Evolutionary conservation across 2,888 invertebrate genomes (phyloP).

Genomic region (Alviniconcha strummeri): DNA sequence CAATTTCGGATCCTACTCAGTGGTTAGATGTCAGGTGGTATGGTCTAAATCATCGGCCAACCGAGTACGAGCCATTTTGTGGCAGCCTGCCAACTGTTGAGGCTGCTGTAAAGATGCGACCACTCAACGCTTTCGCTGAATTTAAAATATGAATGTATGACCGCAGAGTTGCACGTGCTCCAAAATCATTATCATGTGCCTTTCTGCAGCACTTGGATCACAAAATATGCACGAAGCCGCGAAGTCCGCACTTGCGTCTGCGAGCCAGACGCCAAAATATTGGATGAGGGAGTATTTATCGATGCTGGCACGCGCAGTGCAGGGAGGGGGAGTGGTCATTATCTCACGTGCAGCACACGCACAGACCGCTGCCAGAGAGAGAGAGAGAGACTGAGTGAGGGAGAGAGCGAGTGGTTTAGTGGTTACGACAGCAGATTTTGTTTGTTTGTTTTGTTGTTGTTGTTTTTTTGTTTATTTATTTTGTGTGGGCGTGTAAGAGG

Average conservation of each 20-base stretch:
- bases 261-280: conserved; percentile 2
- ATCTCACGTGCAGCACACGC: neutral
- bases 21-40: no score
- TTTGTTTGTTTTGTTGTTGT: neutral
- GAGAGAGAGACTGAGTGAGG: no score
- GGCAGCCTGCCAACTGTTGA: conserved; percentile 21
- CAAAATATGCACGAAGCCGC: neutral
- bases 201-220: no score
- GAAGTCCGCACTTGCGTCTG: neutral
- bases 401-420: neutral
- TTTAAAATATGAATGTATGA: no score
- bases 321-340: conserved; percentile 9
- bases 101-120: neutral
- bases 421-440: neutral
- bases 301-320: conserved; percentile 25
- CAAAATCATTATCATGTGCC: no score
- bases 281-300: conserved; percentile 29
- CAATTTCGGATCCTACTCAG: no score
- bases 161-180: no score
- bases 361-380: neutral
- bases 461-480: neutral
- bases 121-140: no score
- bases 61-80: neutral
- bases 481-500: no score
- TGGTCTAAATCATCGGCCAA: no score